A percentile compares a stretch with the other conserved stretches of the same genome.
phyloP scores from a whole-genome alignment of 2,113 vertebrate species.

The Hippolais icterina region DNA sequence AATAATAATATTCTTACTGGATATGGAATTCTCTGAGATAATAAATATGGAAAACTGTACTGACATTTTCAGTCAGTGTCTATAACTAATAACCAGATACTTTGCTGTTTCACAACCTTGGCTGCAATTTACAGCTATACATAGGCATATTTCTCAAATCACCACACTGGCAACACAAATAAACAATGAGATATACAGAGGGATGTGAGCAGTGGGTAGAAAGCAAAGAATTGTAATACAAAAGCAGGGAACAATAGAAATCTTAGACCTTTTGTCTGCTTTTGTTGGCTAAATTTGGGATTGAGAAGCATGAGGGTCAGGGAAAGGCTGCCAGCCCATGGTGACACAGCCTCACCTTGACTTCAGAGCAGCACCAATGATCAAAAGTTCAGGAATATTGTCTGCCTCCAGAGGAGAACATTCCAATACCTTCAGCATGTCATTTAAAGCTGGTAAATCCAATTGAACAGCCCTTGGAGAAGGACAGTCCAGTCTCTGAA shows the following conservation, averaged over 20 bases:
- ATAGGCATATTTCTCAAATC: neutral
- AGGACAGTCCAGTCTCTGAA: neutral
- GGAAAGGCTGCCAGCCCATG: neutral
- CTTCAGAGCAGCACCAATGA: neutral
- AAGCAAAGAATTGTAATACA: neutral
- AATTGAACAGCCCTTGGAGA: neutral
- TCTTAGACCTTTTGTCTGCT: neutral
- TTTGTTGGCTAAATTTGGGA: neutral
- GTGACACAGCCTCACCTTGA: neutral
- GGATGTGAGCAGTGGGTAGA: neutral
- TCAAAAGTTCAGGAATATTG: neutral
- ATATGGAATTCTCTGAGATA: constrained; percentile 6
- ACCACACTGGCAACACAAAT: neutral
- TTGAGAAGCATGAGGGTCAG: neutral
- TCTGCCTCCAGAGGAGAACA: neutral
- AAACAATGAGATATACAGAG: neutral
- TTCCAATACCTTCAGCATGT: neutral
- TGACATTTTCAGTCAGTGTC: neutral
- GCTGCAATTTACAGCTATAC: neutral
- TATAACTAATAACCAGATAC: neutral
- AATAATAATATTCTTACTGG: neutral
- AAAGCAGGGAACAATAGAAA: neutral
- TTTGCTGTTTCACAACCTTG: neutral
- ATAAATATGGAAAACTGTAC: neutral
- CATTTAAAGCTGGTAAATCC: neutral